Evolutionary conservation across 1,140 invertebrate genomes (phyloP).

Genomic region (Heliconius hewitsoni): DNA sequence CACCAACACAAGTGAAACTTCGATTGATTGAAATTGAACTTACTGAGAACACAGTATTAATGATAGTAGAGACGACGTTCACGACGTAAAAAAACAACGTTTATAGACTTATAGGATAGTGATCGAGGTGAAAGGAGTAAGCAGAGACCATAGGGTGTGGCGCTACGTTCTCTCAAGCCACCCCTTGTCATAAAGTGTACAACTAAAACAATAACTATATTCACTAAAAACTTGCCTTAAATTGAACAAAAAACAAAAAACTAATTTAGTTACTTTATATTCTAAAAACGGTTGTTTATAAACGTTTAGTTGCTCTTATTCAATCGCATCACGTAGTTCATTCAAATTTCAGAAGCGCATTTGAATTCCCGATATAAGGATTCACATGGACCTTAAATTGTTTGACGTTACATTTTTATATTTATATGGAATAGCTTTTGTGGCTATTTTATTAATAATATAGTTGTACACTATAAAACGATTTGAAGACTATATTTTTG

Average conservation of each 20-base stretch:
- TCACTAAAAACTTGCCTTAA: not conserved
- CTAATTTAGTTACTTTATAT: slow-evolving; percentile 29
- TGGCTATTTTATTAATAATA: not conserved
- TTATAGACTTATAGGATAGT: too few relatives aligned
- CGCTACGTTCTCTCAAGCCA: too few relatives aligned
- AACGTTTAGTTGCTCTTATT: not conserved
- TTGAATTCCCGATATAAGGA: slow-evolving; percentile 49
- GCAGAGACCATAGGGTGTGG: too few relatives aligned
- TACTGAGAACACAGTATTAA: too few relatives aligned
- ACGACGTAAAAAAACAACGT: too few relatives aligned
- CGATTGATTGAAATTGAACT: too few relatives aligned
- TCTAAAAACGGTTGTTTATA: slow-evolving; percentile 20
- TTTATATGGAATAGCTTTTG: not conserved
- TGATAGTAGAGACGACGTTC: too few relatives aligned
- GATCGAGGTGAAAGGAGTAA: too few relatives aligned
- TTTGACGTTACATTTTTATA: not conserved
- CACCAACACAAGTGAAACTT: too few relatives aligned
- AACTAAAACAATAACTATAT: not conserved
- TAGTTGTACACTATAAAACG: too few relatives aligned
- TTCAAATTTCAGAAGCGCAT: slow-evolving; percentile 55
- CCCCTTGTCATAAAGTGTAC: too few relatives aligned
- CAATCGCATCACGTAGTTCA: slow-evolving; percentile 35
- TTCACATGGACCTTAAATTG: slow-evolving; percentile 39
- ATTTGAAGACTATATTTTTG: too few relatives aligned
- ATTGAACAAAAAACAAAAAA: not conserved